Conservation (phyloP, 1,140 invertebrate species). For the Diploscapter pachys region DNA sequence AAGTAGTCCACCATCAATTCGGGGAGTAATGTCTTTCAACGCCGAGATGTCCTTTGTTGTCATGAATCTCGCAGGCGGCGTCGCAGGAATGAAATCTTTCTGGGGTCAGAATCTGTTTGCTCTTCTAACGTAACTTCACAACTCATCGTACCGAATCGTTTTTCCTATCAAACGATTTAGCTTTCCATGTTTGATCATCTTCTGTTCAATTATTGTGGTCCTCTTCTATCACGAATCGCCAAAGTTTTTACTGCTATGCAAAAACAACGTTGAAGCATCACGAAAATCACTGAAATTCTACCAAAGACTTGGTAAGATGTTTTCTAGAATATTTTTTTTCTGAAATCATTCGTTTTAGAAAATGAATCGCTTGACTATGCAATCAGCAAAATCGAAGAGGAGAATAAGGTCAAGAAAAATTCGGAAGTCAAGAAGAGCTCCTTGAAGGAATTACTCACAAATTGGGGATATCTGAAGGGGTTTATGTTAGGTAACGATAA, state of each 20-base stretch:
- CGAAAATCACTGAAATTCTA: conserved; percentile 39
- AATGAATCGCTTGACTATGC: no score
- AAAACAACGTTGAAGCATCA: conserved; percentile 30
- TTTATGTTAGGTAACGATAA: no score
- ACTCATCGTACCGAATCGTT: not conserved
- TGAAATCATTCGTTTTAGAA: not conserved
- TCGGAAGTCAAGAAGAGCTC: conserved; percentile 4
- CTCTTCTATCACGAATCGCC: conserved; percentile 43
- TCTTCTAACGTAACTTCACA: conserved; percentile 26
- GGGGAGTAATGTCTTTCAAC: conserved; percentile 45
- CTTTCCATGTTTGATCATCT: conserved; percentile 36
- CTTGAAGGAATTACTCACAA: not conserved
- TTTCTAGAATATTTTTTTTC: not conserved
- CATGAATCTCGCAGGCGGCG: conserved; percentile 40
- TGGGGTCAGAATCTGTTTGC: conserved; percentile 36
- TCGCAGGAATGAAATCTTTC: conserved; percentile 42
- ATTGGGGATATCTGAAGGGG: no score
- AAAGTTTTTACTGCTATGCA: conserved; percentile 41
- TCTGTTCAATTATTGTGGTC: conserved; percentile 36
- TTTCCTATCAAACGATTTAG: conserved; percentile 7
- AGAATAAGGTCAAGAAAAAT: not conserved
- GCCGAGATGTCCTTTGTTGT: conserved; percentile 47
- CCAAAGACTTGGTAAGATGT: conserved; percentile 29
- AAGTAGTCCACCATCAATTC: conserved; percentile 37
- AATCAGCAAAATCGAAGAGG: no score